A percentile compares a stretch with the other conserved stretches of the same genome.
phyloP scores from a whole-genome alignment of 2,113 vertebrate genomes.

The Nothobranchius kuhntae region DNA sequence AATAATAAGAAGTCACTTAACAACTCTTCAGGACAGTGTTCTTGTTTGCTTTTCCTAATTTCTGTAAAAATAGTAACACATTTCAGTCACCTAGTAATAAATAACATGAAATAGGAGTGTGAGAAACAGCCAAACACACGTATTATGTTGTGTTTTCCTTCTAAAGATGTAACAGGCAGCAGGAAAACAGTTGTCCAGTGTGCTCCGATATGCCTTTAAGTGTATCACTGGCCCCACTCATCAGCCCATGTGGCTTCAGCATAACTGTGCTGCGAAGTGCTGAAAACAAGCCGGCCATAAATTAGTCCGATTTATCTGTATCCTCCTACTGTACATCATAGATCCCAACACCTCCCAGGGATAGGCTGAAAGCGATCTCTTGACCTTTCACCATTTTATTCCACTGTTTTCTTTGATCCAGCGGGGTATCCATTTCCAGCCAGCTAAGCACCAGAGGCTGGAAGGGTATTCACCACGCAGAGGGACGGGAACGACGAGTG shows the following conservation, averaged over 20 bases:
- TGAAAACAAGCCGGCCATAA: conserved; percentile 69
- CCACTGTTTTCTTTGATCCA: conserved; percentile 70
- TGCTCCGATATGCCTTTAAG: conserved; percentile 51
- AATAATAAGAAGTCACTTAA: conserved; percentile 31
- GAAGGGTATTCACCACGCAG: conserved; percentile 26
- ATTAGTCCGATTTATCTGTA: conserved; percentile 71
- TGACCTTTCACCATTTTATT: conserved; percentile 73
- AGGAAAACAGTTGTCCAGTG: conserved; percentile 51
- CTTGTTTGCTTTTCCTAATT: background rate
- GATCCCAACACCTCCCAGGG: conserved; percentile 47
- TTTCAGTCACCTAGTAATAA: background rate
- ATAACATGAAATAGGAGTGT: too few species aligned
- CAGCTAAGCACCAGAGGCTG: conserved; percentile 32
- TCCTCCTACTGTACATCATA: conserved; percentile 37
- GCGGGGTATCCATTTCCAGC: conserved; percentile 56
- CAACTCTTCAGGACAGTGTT: too few species aligned
- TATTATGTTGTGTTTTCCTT: too few species aligned
- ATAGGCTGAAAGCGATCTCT: conserved; percentile 65
- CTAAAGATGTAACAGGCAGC: background rate
- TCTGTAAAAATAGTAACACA: conserved; percentile 20
- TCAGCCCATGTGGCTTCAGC: conserved; percentile 44
- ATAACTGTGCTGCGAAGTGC: conserved; percentile 53
- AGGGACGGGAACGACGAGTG: conserved; percentile 13
- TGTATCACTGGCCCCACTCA: conserved; percentile 30
- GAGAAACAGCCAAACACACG: too few species aligned